These are phyloP conservation scores for Centropus unirufus DNA, from an alignment of 2,113 vertebrate genomes.

Conservation along the genomic window DNA sequence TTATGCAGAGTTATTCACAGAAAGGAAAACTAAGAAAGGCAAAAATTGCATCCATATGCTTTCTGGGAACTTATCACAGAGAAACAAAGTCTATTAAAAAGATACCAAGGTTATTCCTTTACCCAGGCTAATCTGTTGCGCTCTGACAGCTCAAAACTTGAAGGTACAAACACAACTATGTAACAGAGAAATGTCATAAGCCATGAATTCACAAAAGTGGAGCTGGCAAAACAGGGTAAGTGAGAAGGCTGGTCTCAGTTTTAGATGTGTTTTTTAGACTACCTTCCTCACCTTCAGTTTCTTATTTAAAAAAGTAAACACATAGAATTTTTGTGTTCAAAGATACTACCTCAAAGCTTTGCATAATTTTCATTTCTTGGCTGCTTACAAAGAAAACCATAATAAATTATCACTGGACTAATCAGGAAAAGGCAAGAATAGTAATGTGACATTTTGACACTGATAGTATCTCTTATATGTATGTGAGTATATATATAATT, in stretches of 20 bases:
- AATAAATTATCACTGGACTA: background rate
- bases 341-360: background rate
- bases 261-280: background rate
- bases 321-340: background rate
- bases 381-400: background rate
- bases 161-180: background rate
- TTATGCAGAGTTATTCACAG: background rate
- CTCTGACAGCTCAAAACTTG: background rate
- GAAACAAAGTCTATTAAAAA: background rate
- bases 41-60: background rate
- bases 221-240: background rate
- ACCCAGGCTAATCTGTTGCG: background rate
- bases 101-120: background rate
- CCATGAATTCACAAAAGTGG: background rate
- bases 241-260: background rate
- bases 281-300: background rate
- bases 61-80: conserved; percentile 23
- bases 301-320: background rate
- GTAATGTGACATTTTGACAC: background rate
- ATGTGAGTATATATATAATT: background rate
- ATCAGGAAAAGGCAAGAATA: background rate
- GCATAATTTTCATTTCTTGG: background rate
- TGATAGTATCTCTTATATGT: background rate
- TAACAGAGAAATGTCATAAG: background rate
- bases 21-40: background rate